These are phyloP conservation scores for Drosophila nr. medialis DNA, from an alignment of 2,888 invertebrate genomes.

Conservation along the genomic window DNA sequence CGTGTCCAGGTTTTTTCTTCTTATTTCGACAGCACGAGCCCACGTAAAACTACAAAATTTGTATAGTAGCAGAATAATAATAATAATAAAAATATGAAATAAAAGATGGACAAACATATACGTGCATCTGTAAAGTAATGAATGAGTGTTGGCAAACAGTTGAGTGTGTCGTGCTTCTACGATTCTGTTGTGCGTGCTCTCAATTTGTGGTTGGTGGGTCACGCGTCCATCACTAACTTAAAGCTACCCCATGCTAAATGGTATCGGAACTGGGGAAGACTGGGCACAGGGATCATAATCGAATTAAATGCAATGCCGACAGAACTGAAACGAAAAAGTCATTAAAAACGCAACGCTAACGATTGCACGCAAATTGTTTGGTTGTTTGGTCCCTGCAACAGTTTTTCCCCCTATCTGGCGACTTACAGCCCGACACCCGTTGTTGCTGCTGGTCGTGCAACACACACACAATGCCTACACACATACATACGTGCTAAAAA, in stretches of 20 bases:
- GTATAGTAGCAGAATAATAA: background rate
- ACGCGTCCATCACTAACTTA: slow-evolving; percentile 1
- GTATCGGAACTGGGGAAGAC: slow-evolving; percentile 5
- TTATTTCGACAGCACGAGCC: background rate
- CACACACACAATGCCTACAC: slow-evolving; percentile 5
- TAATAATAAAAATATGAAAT: background rate
- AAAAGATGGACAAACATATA: background rate
- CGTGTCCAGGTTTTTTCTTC: background rate
- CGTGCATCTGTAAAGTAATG: background rate
- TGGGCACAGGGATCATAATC: slow-evolving; percentile 69
- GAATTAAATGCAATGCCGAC: slow-evolving; percentile 74
- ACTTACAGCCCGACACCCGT: slow-evolving; percentile 5
- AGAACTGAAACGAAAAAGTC: slow-evolving; percentile 63
- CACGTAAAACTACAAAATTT: background rate
- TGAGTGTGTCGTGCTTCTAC: background rate
- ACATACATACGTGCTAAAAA: slow-evolving; percentile 45
- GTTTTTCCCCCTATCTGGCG: slow-evolving; percentile 18
- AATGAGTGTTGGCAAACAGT: background rate
- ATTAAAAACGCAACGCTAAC: slow-evolving; percentile 72
- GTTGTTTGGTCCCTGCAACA: slow-evolving; percentile 63
- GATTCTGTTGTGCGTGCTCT: background rate
- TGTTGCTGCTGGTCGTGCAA: background rate
- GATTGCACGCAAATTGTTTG: slow-evolving; percentile 81
- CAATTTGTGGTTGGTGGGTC: background rate
- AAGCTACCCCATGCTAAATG: slow-evolving; percentile 31